Evolutionary conservation across 2,797 vertebrate species (phyloP).

Genomic region (Anguilla pacifica): DNA sequence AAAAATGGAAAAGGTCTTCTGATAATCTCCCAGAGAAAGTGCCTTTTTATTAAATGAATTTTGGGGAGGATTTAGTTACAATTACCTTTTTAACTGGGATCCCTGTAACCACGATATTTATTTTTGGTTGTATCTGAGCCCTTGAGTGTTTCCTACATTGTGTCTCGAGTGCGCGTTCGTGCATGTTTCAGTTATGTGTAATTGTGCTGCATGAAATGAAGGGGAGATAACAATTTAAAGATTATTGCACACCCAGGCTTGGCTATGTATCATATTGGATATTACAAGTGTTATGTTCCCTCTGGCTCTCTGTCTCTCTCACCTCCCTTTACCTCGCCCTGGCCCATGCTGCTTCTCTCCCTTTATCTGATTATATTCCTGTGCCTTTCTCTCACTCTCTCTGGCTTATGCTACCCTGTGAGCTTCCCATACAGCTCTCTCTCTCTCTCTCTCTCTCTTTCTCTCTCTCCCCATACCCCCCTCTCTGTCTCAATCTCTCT

Average conservation of each 20-base stretch:
- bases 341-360: slow-evolving; percentile 31
- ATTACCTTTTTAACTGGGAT: slow-evolving; percentile 7
- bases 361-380: slow-evolving; percentile 54
- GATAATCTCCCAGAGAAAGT: slow-evolving; percentile 65
- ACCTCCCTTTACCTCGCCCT: slow-evolving; percentile 52
- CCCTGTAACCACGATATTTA: neutral
- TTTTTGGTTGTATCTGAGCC: neutral
- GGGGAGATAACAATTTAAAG: slow-evolving; percentile 51
- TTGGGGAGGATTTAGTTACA: slow-evolving; percentile 33
- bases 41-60: slow-evolving; percentile 65
- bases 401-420: too few relatives aligned
- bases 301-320: slow-evolving; percentile 25
- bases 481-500: neutral
- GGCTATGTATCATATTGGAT: slow-evolving; percentile 56
- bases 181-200: slow-evolving; percentile 8
- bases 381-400: slow-evolving; percentile 29
- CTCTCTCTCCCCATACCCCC: neutral
- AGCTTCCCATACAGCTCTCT: neutral
- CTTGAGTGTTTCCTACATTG: neutral
- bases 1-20: slow-evolving; percentile 45
- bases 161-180: neutral
- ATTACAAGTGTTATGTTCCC: slow-evolving; percentile 39
- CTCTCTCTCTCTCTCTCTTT: slow-evolving; percentile 35
- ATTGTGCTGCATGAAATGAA: slow-evolving; percentile 47
- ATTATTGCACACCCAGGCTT: slow-evolving; percentile 51